A percentile compares a stretch with the other conserved stretches of the same genome.
Conservation (phyloP, 2,888 invertebrate genomes). For the Agrochola litura region DNA sequence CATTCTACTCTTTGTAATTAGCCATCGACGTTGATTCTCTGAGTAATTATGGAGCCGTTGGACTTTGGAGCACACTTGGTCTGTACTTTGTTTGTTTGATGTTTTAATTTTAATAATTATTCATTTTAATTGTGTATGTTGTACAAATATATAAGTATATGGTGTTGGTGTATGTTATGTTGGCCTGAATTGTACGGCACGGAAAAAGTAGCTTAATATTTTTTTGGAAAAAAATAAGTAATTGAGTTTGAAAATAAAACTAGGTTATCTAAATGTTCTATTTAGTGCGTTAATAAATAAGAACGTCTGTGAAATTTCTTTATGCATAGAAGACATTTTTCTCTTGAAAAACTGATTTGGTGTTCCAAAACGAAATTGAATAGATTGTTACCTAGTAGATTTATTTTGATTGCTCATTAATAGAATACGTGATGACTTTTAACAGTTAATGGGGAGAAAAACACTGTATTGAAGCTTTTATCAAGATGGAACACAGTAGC, state of each 20-base stretch:
- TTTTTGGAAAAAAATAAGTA: too few species aligned
- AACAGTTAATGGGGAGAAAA: neutral
- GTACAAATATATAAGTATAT: slow-evolving; percentile 11
- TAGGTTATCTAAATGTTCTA: neutral
- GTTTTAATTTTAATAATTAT: slow-evolving; percentile 45
- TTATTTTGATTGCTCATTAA: neutral
- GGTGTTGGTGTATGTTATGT: slow-evolving; percentile 3
- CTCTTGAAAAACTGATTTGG: neutral
- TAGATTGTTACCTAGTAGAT: too few species aligned
- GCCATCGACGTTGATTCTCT: slow-evolving; percentile 85
- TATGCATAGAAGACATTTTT: neutral
- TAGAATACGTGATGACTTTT: neutral
- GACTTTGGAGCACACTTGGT: slow-evolving; percentile 72
- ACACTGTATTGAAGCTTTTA: neutral
- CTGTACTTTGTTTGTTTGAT: slow-evolving; percentile 64
- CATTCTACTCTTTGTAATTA: slow-evolving; percentile 89
- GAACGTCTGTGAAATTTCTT: neutral
- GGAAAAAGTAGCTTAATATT: too few species aligned
- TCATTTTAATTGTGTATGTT: slow-evolving; percentile 31
- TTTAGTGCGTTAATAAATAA: neutral
- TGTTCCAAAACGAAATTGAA: neutral
- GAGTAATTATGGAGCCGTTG: slow-evolving; percentile 84
- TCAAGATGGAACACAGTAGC: neutral
- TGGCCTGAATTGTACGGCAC: neutral
- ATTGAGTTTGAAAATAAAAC: neutral